Percentiles rank a stretch among this genome's conserved stretches.
phyloP scores from a whole-genome alignment of 2,888 invertebrate species.

The Trichogramma evanescens region DNA sequence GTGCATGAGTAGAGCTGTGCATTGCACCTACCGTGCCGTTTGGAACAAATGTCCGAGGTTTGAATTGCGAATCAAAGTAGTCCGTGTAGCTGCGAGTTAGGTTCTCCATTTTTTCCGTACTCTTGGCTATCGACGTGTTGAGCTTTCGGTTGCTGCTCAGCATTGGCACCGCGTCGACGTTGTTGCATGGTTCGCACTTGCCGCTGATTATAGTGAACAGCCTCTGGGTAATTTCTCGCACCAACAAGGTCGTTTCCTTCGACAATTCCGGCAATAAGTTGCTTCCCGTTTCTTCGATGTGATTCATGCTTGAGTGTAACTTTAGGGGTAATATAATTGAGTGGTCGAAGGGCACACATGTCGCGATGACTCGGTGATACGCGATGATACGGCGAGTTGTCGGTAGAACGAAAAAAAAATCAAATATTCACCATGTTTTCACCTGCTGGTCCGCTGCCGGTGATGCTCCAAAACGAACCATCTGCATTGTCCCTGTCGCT shows the following conservation, averaged over 20 bases:
- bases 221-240: conserved; percentile 30
- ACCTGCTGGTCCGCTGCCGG: conserved; percentile 30
- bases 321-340: no score
- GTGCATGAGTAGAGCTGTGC: no score
- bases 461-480: conserved; percentile 39
- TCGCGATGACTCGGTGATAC: no score
- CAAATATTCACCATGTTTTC: conserved; percentile 24
- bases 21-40: no score
- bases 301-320: conserved; percentile 25
- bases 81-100: conserved; percentile 31
- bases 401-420: no score
- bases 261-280: conserved; percentile 35
- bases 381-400: no score
- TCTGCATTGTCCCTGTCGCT: conserved; percentile 27
- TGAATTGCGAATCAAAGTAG: conserved; percentile 21
- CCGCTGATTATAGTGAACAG: conserved; percentile 31
- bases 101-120: not conserved
- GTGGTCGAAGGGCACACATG: no score
- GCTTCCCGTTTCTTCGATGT: conserved; percentile 37
- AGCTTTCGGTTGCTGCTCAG: not conserved
- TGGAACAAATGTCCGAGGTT: not conserved
- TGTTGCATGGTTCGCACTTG: conserved; percentile 27
- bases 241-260: conserved; percentile 28
- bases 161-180: conserved; percentile 9
- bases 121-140: conserved; percentile 5